A percentile compares a stretch with the other conserved stretches of the same genome.
These are phyloP conservation scores for Tenualosa ilisha DNA, from an alignment of 2,797 vertebrate genomes.

Conservation along the genomic window DNA sequence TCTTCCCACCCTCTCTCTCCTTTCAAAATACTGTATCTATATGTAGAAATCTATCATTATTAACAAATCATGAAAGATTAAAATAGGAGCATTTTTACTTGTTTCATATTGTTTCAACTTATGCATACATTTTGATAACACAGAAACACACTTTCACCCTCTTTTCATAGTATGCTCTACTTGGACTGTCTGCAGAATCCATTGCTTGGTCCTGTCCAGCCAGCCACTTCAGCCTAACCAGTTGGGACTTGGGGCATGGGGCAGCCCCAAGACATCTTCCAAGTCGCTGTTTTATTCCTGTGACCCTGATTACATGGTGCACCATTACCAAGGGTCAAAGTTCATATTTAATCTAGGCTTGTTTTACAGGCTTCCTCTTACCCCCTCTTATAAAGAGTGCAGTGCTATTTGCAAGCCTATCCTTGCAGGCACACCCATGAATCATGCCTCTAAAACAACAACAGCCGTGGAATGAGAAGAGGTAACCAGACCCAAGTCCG, in stretches of 20 bases:
- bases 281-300: conserved; percentile 58
- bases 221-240: not conserved
- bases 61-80: not conserved
- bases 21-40: not conserved
- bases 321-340: conserved; percentile 66
- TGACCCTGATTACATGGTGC: conserved; percentile 60
- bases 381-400: conserved; percentile 23
- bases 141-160: not conserved
- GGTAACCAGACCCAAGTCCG: not conserved
- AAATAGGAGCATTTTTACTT: not conserved
- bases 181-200: not conserved
- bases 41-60: not conserved
- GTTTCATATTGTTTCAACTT: not conserved
- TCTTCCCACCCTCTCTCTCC: not conserved
- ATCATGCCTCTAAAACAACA: not conserved
- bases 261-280: not conserved
- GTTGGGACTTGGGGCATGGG: not conserved
- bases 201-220: not conserved
- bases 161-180: not conserved
- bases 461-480: not conserved
- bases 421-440: conserved; percentile 27
- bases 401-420: conserved; percentile 22
- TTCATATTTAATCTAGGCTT: conserved; percentile 59
- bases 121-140: not conserved
- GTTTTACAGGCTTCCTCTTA: conserved; percentile 47